Percentiles rank a stretch among this genome's conserved stretches.
Evolutionary conservation across 2,888 invertebrate genomes (phyloP).

Genomic region (Trypoxylon attenuatum): DNA sequence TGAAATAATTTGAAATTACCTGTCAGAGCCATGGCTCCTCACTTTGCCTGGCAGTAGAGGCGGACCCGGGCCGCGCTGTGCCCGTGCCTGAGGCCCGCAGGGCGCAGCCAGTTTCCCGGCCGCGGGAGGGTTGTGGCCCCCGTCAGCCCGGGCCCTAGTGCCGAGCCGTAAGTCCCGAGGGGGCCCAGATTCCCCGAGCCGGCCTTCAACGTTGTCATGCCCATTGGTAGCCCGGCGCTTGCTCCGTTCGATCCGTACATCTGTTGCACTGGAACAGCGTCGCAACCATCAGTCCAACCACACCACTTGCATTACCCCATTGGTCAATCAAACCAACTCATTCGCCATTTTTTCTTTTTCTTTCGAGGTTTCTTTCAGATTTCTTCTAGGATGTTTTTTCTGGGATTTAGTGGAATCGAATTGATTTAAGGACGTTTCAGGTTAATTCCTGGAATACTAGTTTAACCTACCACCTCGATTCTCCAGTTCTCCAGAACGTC

Average conservation of each 20-base stretch:
- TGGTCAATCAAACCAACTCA: neutral
- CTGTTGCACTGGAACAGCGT: constrained; percentile 82
- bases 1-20: constrained; percentile 60
- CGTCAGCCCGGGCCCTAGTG: constrained; percentile 70
- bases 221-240: constrained; percentile 73
- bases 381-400: too few species aligned
- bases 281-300: constrained; percentile 71
- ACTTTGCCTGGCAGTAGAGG: constrained; percentile 85
- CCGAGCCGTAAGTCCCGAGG: constrained; percentile 74
- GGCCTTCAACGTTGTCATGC: constrained; percentile 75
- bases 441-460: too few species aligned
- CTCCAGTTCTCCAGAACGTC: too few species aligned
- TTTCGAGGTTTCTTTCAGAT: too few species aligned
- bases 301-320: constrained; percentile 50
- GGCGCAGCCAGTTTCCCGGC: constrained; percentile 97
- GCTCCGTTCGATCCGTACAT: constrained; percentile 85
- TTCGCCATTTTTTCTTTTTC: neutral
- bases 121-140: constrained; percentile 74
- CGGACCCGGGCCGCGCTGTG: constrained; percentile 86
- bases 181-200: constrained; percentile 78
- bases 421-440: too few species aligned
- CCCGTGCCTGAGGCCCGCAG: constrained; percentile 89
- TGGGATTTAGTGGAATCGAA: too few species aligned
- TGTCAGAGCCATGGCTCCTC: constrained; percentile 78
- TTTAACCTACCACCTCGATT: too few species aligned